phyloP scores from a whole-genome alignment of 2,113 vertebrate genomes.

The Calyptommatus sinebrachiatus region DNA sequence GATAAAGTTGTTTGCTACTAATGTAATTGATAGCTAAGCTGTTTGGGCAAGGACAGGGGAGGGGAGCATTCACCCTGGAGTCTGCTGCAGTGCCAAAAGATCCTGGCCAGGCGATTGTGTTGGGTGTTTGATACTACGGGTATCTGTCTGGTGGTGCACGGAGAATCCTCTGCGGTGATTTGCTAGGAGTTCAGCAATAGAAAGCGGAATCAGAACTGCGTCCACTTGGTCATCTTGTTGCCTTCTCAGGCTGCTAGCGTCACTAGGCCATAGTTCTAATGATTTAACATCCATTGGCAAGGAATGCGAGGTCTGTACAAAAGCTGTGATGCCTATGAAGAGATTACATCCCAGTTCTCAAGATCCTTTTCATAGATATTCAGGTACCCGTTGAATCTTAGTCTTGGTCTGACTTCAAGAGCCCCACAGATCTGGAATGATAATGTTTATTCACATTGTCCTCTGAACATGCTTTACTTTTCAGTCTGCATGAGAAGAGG shows the following conservation, averaged over 20 bases:
- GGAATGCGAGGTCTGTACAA: neutral
- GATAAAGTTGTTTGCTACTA: conserved; percentile 43
- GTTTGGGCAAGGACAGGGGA: neutral
- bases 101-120: neutral
- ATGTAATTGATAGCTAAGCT: neutral
- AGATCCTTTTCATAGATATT: too few species aligned
- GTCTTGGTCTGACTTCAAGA: neutral
- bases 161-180: neutral
- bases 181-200: too few species aligned
- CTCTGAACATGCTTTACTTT: too few species aligned
- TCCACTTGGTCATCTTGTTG: neutral
- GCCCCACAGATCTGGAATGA: too few species aligned
- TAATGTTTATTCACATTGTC: too few species aligned
- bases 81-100: neutral
- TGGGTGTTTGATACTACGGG: neutral
- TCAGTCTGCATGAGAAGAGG: neutral
- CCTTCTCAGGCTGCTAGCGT: neutral
- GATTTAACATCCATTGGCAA: neutral
- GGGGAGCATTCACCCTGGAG: neutral
- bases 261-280: neutral
- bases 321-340: neutral
- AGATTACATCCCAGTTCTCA: neutral
- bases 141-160: too few species aligned
- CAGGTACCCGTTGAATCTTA: too few species aligned
- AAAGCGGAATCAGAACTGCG: neutral